Evolutionary conservation across 2,888 invertebrate species (phyloP).

Genomic region (Volucella inflata): DNA sequence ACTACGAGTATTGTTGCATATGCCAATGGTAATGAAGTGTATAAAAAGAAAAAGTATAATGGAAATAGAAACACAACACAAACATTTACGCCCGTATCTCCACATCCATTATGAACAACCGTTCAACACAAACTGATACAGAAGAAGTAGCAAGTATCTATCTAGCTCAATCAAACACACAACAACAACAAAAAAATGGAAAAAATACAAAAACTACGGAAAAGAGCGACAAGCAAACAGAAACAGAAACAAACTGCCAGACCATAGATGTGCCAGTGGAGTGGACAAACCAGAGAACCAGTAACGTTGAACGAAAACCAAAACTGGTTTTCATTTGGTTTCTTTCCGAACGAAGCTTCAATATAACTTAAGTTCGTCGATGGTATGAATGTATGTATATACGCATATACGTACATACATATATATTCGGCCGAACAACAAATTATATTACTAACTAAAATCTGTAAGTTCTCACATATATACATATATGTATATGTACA

Average conservation of each 20-base stretch:
- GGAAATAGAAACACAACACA: constrained; percentile 28
- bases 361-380: constrained; percentile 1
- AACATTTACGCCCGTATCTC: constrained; percentile 3
- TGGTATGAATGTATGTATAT: background rate
- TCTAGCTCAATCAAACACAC: constrained; percentile 60
- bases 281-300: constrained; percentile 44
- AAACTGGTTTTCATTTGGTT: constrained; percentile 75
- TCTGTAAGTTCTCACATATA: constrained; percentile 19
- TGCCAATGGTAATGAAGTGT: constrained; percentile 26
- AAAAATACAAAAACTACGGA: constrained; percentile 58
- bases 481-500: constrained; percentile 13
- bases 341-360: constrained; percentile 67
- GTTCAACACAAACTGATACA: constrained; percentile 65
- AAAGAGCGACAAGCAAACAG: constrained; percentile 19
- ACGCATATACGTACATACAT: background rate
- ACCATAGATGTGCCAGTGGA: no score
- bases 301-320: constrained; percentile 58
- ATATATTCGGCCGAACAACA: constrained; percentile 40
- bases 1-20: constrained; percentile 20
- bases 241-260: background rate
- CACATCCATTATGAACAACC: constrained; percentile 54
- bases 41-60: constrained; percentile 12
- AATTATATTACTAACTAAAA: constrained; percentile 40
- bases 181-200: no score
- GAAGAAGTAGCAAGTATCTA: constrained; percentile 61